These are phyloP conservation scores for Melipona quadrifasciata DNA, from an alignment of 1,140 invertebrate species.

Conservation along the genomic window DNA sequence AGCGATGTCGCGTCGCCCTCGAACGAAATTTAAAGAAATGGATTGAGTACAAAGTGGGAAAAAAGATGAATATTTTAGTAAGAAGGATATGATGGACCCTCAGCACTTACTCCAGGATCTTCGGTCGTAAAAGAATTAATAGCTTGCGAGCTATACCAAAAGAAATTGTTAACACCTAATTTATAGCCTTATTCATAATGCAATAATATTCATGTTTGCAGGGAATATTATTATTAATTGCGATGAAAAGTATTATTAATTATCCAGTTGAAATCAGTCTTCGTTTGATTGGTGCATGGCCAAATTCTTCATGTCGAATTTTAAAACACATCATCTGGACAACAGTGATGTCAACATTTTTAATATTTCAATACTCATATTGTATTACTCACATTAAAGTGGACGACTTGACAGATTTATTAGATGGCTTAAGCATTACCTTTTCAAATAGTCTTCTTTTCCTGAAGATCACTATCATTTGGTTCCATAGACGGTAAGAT, in stretches of 20 bases:
- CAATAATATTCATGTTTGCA: neutral
- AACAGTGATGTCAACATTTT: slow-evolving; percentile 15
- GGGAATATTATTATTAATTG: neutral
- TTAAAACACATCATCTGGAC: slow-evolving; percentile 20
- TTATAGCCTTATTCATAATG: neutral
- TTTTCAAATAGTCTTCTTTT: slow-evolving; percentile 51
- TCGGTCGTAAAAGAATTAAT: too few species aligned
- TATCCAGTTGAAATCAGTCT: slow-evolving; percentile 19
- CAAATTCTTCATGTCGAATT: slow-evolving; percentile 10
- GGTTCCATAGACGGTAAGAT: slow-evolving; percentile 55
- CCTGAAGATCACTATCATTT: slow-evolving; percentile 52
- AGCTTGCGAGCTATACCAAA: neutral
- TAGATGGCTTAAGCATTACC: slow-evolving; percentile 51
- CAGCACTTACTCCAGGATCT: too few species aligned
- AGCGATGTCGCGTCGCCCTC: too few species aligned
- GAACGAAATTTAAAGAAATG: too few species aligned
- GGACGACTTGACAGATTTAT: slow-evolving; percentile 15
- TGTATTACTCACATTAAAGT: slow-evolving; percentile 34
- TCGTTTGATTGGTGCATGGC: slow-evolving; percentile 31
- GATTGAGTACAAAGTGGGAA: too few species aligned
- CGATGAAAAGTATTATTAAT: neutral
- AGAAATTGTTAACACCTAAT: neutral
- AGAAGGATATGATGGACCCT: too few species aligned
- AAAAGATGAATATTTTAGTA: too few species aligned
- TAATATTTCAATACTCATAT: slow-evolving; percentile 49